phyloP scores from a whole-genome alignment of 2,888 invertebrate species.

The Allophyes oxyacanthae region DNA sequence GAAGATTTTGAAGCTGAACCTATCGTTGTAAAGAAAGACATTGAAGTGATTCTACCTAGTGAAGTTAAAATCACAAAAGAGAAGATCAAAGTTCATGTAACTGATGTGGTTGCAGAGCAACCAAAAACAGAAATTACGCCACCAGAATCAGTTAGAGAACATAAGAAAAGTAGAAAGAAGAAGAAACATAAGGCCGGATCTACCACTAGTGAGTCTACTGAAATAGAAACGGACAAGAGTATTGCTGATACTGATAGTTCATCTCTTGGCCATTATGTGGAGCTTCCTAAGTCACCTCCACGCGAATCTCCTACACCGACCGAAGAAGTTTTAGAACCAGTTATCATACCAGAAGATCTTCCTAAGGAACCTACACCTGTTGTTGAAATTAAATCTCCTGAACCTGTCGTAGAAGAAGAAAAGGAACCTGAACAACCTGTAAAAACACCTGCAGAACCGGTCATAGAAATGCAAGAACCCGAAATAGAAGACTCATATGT shows the following conservation, averaged over 20 bases:
- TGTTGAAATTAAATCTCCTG: slow-evolving; percentile 3
- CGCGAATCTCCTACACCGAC: slow-evolving; percentile 42
- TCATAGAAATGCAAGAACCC: slow-evolving; percentile 11
- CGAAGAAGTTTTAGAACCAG: slow-evolving; percentile 32
- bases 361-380: slow-evolving; percentile 42
- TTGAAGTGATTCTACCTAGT: slow-evolving; percentile 75
- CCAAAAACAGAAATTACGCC: slow-evolving; percentile 51
- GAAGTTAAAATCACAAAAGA: slow-evolving; percentile 70
- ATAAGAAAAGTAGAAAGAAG: slow-evolving; percentile 90
- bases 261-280: slow-evolving; percentile 81
- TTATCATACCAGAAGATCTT: slow-evolving; percentile 6
- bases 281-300: slow-evolving; percentile 83
- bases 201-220: slow-evolving; percentile 68
- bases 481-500: slow-evolving; percentile 72
- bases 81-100: slow-evolving; percentile 53
- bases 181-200: slow-evolving; percentile 89
- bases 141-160: slow-evolving; percentile 71
- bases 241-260: slow-evolving; percentile 79
- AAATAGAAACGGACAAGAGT: slow-evolving; percentile 77
- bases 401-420: slow-evolving; percentile 26
- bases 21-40: slow-evolving; percentile 76
- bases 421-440: slow-evolving; percentile 55
- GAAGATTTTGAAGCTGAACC: slow-evolving; percentile 71
- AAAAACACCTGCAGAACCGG: slow-evolving; percentile 12
- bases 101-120: slow-evolving; percentile 74